Percentiles rank a stretch among this genome's conserved stretches.
phyloP scores from a whole-genome alignment of 1,140 invertebrate species.

The Trachelipus rathkii region DNA sequence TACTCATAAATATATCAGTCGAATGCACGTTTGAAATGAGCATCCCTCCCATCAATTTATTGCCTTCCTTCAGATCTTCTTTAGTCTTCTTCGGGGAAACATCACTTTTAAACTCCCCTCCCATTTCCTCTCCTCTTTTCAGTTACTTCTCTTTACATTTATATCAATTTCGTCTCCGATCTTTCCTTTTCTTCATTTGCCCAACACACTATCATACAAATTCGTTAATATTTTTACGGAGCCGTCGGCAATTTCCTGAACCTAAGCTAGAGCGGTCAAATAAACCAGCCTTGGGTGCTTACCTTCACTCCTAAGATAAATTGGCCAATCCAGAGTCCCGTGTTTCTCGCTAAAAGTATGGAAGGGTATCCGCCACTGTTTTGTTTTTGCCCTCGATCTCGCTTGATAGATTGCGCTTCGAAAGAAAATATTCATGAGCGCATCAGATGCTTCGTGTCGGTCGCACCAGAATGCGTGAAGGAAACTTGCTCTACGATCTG shows the following conservation, averaged over 20 bases:
- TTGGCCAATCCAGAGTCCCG: background rate
- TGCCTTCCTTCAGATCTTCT: no score
- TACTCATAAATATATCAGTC: no score
- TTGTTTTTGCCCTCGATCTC: background rate
- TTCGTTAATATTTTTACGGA: background rate
- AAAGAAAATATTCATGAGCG: background rate
- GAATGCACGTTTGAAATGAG: no score
- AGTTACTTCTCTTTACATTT: background rate
- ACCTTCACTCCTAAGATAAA: slow-evolving; percentile 3
- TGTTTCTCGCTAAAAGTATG: background rate
- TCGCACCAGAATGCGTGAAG: background rate
- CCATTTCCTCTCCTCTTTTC: background rate
- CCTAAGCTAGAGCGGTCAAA: background rate
- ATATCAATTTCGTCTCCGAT: background rate
- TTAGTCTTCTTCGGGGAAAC: no score
- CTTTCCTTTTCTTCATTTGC: background rate
- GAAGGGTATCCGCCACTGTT: background rate
- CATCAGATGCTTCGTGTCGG: background rate
- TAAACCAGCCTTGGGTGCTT: background rate
- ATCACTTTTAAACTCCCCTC: no score
- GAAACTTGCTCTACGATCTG: background rate
- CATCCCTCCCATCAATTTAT: no score
- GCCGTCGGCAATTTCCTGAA: background rate
- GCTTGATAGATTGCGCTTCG: background rate
- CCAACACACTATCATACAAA: background rate